Base-by-base conservation (phyloP, 2,888 invertebrate genomes). In the Cryptophagus acutangulus region DNA sequence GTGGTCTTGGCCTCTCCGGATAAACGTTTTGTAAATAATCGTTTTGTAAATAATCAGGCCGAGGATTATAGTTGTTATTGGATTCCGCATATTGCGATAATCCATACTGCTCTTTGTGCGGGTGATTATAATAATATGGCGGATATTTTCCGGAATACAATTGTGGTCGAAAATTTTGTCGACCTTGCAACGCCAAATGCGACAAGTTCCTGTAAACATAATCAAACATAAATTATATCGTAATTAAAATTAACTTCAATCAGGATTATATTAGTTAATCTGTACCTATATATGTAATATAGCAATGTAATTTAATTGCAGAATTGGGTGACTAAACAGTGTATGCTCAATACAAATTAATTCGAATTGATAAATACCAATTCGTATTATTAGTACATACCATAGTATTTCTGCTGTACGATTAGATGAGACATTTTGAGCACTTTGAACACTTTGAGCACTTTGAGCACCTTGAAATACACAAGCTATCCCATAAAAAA, bases 131-230 rank as follows among this genome's bases (percentile, higher is more conserved):
- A 20, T 38, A 44, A 29, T 48, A 40, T 29, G 13, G 41, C 3
- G 42, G 30, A 31, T 41, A 33, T 31, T 28, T 35, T 24, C 33
- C n/a, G 25, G 25, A 26, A 14, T 40, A 17, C 36, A 18, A 38
- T 10, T 40, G n/a, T n/a, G 37, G 17, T 18, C 38, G 33, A 9
- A 34, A 38, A 35, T 45, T 44, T 40, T 49, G 53, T 13, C 51
- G 38, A 36, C 46, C 43, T 35, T 51, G 41, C 12, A 51, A 34
- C 13, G 52, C 52, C 17, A 48, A 38, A 43, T 49, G 44, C 5
- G 49, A 41, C 14, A 53, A 36, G 13, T 53, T 45, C 18, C 56
- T 56, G 28, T 24, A 52, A 52, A 36, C 9, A 31, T 13, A n/a
- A n/a, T n/a, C n/a, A n/a, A n/a, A n/a, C n/a, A n/a, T n/a, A n/a